Conservation (phyloP, 2,888 invertebrate genomes). For the Metopia argyrocephala region DNA sequence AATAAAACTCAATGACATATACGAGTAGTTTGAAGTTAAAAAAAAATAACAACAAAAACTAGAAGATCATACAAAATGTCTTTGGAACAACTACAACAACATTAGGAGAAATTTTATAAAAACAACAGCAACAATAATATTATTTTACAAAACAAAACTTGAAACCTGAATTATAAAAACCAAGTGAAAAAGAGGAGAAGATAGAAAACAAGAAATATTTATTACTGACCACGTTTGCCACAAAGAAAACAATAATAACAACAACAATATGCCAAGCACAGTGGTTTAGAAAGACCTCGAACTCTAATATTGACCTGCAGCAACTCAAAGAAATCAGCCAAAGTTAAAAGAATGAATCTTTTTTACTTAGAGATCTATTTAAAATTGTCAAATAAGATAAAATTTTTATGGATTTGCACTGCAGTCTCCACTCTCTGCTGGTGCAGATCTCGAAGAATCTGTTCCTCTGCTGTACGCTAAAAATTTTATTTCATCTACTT, state of each 20-base stretch:
- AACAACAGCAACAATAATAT: constrained; percentile 32
- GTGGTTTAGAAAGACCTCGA: neutral
- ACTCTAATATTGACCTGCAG: too few relatives aligned
- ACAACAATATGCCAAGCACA: constrained; percentile 1
- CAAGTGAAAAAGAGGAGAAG: constrained; percentile 30
- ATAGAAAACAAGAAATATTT: constrained; percentile 70
- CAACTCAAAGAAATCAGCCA: too few relatives aligned
- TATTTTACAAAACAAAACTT: constrained; percentile 31
- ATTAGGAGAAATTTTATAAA: constrained; percentile 44
- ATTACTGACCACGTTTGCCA: constrained; percentile 73
- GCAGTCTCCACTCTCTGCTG: too few relatives aligned
- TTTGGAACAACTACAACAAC: constrained; percentile 32
- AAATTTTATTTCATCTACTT: too few relatives aligned
- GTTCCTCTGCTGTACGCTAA: too few relatives aligned
- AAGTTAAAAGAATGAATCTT: too few relatives aligned
- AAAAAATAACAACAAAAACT: neutral
- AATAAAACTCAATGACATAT: too few relatives aligned
- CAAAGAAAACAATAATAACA: constrained; percentile 62
- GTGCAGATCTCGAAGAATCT: too few relatives aligned
- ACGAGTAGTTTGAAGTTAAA: too few relatives aligned
- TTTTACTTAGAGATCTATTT: too few relatives aligned
- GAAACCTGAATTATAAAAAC: constrained; percentile 15
- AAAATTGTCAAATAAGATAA: too few relatives aligned
- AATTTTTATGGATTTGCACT: too few relatives aligned
- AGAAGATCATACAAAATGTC: constrained; percentile 36